Base-by-base conservation (phyloP, 2,888 invertebrate species). In the Dysmachus trigonus region DNA sequence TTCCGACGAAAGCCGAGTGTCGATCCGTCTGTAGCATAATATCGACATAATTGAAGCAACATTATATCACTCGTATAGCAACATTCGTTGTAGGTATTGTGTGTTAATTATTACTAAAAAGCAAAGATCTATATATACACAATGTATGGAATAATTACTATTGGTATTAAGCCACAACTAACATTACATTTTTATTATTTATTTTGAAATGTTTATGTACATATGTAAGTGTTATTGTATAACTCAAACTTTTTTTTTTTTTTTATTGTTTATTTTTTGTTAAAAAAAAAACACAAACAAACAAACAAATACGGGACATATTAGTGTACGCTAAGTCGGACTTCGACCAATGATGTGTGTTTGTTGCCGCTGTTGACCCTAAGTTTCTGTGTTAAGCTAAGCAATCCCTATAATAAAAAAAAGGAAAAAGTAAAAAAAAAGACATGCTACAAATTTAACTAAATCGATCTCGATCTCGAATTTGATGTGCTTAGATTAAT, bases 41-140 rank as follows among this genome's bases (percentile, higher is more conserved):
- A 10, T 13, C 62, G 27, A 62, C 33, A 18, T 31, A 81, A 81
- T 30, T 81, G 53, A 62, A 81, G 79, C 51, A 51, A 51, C 79
- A 79, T 79, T 79, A 81, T 81, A 81, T 81, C 81, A 62, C 35
- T 81, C 81, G 33, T 62, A 81, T 53, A 81, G 31, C 53, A 81
- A 81, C 81, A 81, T 81, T 72, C 72, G 72, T 84, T 84, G 73
- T 84, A 84, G 47, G 73, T 84, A 84, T 84, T 84, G 73, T 84
- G 72, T 84, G 73, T 84, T 84, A 84, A 47, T 84, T 84, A 84
- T 84, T 84, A 72, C 84, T 82, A 82, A 30, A n/a, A 84, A 84
- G 27, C 84, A 73, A 84, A 84, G 72, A 84, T 84, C 73, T 73
- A 84, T 84, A 73, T 73, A 51, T 47, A 85, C n/a, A 74, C 22